Base-by-base conservation (phyloP, 2,888 invertebrate genomes). In the Meiosimyza platycephala region DNA sequence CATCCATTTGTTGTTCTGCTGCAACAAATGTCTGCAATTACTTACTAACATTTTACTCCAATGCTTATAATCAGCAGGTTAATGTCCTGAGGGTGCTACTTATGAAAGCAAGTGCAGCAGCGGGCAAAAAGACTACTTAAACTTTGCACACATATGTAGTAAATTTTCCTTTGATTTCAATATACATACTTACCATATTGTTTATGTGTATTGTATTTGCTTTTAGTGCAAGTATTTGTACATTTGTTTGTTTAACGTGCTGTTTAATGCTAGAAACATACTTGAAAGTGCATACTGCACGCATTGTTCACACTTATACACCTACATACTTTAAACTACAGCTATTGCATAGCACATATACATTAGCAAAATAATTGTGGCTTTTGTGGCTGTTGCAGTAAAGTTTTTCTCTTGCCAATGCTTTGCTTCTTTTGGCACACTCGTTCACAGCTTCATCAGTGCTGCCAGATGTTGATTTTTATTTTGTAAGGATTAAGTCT, bases 311-410 rank as follows among this genome's bases (percentile, higher is more conserved):
- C 40, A 40, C 40, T 40, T 18, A 54, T 7, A 54, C 18, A 18
- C 54, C n/a, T 16, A 13, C 13, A 54, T 9, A 54, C 54, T 54
- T 18, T 16, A n/a, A 15, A 7, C 9, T 2, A 9, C 40, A 40
- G 9, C 6, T 9, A 40, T 7, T 9, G 40, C 40, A 40, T 40
- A 9, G 6, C 40, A 40, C 40, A 40, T 9, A 40, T 9, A 40
- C 40, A 40, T 40, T 22, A 16, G 54, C 64, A 47, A 55, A 52
- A 33, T 54, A 51, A 71, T 54, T 33, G 47, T 48, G 67, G 67
- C 72, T 72, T 63, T 67, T 72, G 72, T 72, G 67, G 72, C 62
- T 67, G 22, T 40, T 40, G 40, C 9, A 9, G 9, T 40, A 40
- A 40, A 40, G 40, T 40, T 40, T 40, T 9, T 40, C 40, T 40